These are phyloP conservation scores for Neofelis nebulosa DNA, from an alignment of 2,113 vertebrate species.

Conservation along the genomic window DNA sequence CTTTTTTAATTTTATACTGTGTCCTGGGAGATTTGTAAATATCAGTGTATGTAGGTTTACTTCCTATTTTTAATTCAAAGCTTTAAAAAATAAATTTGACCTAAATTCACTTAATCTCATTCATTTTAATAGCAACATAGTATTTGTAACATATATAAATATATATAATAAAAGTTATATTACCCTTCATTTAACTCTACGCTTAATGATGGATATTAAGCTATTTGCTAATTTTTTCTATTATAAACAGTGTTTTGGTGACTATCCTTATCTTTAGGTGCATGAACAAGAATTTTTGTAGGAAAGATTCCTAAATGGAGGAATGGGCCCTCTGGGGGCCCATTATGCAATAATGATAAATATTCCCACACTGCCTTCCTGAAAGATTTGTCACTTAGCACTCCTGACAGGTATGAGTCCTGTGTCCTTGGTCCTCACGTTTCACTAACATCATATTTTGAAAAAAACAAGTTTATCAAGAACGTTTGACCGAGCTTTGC, in stretches of 20 bases:
- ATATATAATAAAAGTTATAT: background rate
- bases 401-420: background rate
- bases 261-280: background rate
- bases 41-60: background rate
- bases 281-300: background rate
- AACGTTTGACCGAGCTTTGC: background rate
- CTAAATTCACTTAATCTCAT: background rate
- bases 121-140: background rate
- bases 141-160: background rate
- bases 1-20: background rate
- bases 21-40: background rate
- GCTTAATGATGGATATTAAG: background rate
- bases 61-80: background rate
- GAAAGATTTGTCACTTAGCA: background rate
- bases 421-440: background rate
- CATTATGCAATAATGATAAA: background rate
- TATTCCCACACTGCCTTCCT: background rate
- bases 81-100: background rate
- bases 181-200: background rate
- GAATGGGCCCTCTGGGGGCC: background rate
- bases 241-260: background rate
- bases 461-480: slow-evolving; percentile 19
- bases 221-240: background rate
- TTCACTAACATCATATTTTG: background rate
- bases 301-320: background rate